These are phyloP conservation scores for Acleris sparsana DNA, from an alignment of 2,888 invertebrate genomes.

Conservation along the genomic window DNA sequence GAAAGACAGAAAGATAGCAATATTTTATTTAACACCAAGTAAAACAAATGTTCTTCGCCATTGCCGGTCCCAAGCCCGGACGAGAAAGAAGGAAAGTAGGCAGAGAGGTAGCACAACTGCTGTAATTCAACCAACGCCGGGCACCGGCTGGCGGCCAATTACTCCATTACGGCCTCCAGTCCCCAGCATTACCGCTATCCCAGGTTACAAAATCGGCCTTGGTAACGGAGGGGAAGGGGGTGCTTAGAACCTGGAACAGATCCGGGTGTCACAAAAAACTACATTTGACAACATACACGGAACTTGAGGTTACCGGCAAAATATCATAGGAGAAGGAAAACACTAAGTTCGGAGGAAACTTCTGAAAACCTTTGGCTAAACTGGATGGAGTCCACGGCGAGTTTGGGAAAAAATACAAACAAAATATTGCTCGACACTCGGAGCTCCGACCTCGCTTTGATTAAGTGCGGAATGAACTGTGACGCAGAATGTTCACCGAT, in stretches of 20 bases:
- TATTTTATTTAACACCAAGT: too few species aligned
- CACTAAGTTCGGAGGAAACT: not conserved
- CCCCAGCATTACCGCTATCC: not conserved
- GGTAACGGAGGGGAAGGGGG: not conserved
- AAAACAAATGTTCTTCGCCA: too few species aligned
- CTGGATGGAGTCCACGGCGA: not conserved
- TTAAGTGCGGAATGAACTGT: too few species aligned
- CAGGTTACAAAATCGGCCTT: not conserved
- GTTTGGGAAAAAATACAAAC: not conserved
- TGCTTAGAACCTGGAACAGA: conserved; percentile 4
- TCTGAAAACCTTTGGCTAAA: conserved; percentile 1
- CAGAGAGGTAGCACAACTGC: not conserved
- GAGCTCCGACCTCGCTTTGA: too few species aligned
- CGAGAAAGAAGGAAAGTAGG: not conserved
- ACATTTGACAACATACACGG: not conserved
- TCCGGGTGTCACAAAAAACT: not conserved
- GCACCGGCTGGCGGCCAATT: not conserved
- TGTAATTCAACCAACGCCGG: not conserved
- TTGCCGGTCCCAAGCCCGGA: too few species aligned
- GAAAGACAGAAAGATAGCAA: too few species aligned
- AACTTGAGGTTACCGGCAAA: not conserved
- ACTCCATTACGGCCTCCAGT: too few species aligned
- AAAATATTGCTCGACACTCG: too few species aligned
- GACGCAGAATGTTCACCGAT: too few species aligned
- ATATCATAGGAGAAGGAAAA: not conserved